Evolutionary conservation across 1,140 invertebrate species (phyloP).

Genomic region (Cecropterus lyciades): DNA sequence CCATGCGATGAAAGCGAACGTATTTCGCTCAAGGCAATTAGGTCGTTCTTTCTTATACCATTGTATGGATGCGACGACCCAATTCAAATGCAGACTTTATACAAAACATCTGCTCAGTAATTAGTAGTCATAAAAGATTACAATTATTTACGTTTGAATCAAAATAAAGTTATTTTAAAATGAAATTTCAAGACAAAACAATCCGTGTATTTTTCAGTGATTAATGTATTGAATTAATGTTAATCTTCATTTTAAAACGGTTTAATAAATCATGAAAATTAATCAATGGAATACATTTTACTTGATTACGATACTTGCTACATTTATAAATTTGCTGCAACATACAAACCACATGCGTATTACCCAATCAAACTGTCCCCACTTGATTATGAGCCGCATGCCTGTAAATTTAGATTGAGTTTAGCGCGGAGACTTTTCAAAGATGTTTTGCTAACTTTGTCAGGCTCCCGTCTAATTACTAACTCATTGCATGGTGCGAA

Average conservation of each 20-base stretch:
- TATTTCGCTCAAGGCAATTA: conserved; percentile 8
- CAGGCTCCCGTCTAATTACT: conserved; percentile 16
- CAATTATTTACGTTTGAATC: no score
- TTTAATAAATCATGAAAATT: no score
- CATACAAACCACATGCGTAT: neutral
- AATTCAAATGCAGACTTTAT: no score
- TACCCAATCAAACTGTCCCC: neutral
- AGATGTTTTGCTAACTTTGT: neutral
- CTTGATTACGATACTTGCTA: neutral
- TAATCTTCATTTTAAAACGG: no score
- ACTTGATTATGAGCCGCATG: neutral
- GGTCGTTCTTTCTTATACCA: conserved; percentile 11
- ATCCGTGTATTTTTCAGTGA: no score
- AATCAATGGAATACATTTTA: no score
- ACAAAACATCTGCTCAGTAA: no score
- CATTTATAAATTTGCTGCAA: neutral
- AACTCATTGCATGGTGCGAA: conserved; percentile 13
- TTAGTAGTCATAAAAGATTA: no score
- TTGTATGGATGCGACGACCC: neutral
- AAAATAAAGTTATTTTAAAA: no score
- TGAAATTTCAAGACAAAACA: no score
- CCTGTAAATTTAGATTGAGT: neutral
- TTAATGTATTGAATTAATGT: no score
- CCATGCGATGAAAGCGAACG: conserved; percentile 13
- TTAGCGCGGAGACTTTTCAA: neutral